phyloP scores from a whole-genome alignment of 2,888 invertebrate genomes.

The Oscheius myriophilus region DNA sequence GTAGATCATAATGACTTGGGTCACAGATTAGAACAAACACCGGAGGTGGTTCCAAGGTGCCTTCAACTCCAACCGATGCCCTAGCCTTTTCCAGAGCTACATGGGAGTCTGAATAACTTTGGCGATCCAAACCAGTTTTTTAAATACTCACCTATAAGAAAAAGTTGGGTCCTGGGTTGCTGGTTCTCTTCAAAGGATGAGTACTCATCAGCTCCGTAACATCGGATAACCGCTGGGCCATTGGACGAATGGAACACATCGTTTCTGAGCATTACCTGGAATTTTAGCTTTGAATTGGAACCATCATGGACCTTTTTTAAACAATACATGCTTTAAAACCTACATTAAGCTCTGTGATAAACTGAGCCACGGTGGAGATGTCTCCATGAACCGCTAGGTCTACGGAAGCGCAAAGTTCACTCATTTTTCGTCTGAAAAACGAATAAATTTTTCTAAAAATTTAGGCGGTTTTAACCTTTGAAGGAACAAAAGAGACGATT shows the following conservation, averaged over 20 bases:
- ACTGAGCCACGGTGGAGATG: constrained; percentile 48
- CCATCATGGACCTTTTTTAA: neutral
- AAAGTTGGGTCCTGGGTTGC: constrained; percentile 24
- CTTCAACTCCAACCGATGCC: neutral
- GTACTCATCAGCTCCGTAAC: constrained; percentile 33
- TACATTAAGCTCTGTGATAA: constrained; percentile 50
- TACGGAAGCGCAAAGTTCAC: constrained; percentile 12
- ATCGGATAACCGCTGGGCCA: constrained; percentile 42
- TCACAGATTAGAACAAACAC: constrained; percentile 44
- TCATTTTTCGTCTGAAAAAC: constrained; percentile 23
- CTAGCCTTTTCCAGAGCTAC: constrained; percentile 17
- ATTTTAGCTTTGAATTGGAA: neutral
- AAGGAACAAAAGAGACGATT: constrained; percentile 34
- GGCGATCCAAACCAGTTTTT: neutral
- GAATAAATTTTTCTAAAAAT: constrained; percentile 11
- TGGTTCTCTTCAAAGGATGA: constrained; percentile 5
- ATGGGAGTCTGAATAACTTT: constrained; percentile 14
- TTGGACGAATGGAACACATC: constrained; percentile 37
- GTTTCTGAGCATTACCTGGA: constrained; percentile 32
- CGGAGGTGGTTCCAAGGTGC: constrained; percentile 31
- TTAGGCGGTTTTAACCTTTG: constrained; percentile 23
- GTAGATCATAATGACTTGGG: constrained; percentile 38
- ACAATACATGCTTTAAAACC: neutral
- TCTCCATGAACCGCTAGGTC: constrained; percentile 43
- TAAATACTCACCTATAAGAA: constrained; percentile 16